Base-by-base conservation (phyloP, 2,888 invertebrate species). In the Entomobrya proxima region DNA sequence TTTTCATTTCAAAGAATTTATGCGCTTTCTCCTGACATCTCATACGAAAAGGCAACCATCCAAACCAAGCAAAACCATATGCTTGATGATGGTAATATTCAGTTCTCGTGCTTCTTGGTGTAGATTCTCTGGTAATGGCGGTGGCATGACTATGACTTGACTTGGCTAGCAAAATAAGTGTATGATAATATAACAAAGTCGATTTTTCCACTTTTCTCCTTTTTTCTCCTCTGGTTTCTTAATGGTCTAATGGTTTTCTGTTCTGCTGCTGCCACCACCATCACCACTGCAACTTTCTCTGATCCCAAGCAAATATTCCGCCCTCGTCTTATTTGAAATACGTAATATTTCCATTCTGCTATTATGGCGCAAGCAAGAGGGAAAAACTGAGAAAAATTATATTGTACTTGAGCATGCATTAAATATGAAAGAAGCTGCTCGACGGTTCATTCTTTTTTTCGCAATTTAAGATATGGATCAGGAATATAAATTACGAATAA, bases 1-100 rank as follows among this genome's bases (percentile, higher is more conserved):
- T 84, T 84, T 81, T 72, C 72, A 72, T 72, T 82, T 77, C 37
- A 72, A 84, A 44, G 74, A 77, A 84, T 84, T 84, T 84, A 84
- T 84, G 84, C 72, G 55, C 44, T 84, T 72, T 84, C 69, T 30
- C 77, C 47, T 77, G 69, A 72, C 69, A 77, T 72, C 32, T 21
- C 27, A 32, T 50, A 72, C 47, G 50, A 72, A 72, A 50, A 72
- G 50, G 72, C 72, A 72, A 6, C 72, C 50, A 50, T 47, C 50
- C 50, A 72, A 50, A 72, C 50, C 72, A 47, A 72, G 67, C 15
- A 27, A 30, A 30, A 67, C 52, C 83, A 83, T 83, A 83, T 83
- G 83, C 67, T 83, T 52, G 83, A 83, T 76, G 83, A 75, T 61
- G 75, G 76, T 83, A 67, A 72, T 72, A 50, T 72, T 47, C 30